Evolutionary conservation across 2,888 invertebrate species (phyloP), one percentile per base, ranked within the genome.

Genomic region (Sclerodermus sp.): DNA sequence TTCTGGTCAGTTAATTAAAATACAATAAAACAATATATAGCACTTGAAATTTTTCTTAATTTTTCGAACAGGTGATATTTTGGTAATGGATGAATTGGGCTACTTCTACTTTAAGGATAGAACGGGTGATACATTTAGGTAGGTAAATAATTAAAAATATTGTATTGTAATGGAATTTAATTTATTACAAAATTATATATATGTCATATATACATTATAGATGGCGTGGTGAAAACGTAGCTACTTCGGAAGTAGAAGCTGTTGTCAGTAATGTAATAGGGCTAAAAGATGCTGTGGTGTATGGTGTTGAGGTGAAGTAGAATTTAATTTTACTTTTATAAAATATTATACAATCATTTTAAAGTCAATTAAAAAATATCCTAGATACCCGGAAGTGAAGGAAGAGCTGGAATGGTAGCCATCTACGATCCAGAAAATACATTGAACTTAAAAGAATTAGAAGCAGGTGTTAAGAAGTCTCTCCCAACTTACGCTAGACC

Each of bases 141-240:
- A 68, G 32, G 46, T 51, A 34, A 12, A 29, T 16, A 40, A 30
- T 10, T 30, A 30, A 30, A 30, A 9, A 6, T 10, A 10, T 9
- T 5, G 9, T n/a, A n/a, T n/a, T n/a, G n/a, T n/a, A n/a, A n/a
- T n/a, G n/a, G n/a, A n/a, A n/a, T n/a, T n/a, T n/a, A n/a, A 15
- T 41, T 10, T 15, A 14, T 31, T 23, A 34, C 34, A 23, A 10
- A 32, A 34, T 34, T 29, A 34, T 36, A 30, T 30, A 10, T 23
- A 40, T 42, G 14, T 37, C 17, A 34, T 6, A 10, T 9, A 30
- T 30, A n/a, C n/a, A n/a, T 30, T 10, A 9, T 30, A 84, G 89
- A 68, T 96, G 95, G 95, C 89, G 93, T 73, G 97, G 98, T 12
- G 97, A 99, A 82, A 98, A 98, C 76, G 96, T 98, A 1, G 90